phyloP scores from a whole-genome alignment of 2,888 invertebrate species.

The Platerodrilus igneus region DNA sequence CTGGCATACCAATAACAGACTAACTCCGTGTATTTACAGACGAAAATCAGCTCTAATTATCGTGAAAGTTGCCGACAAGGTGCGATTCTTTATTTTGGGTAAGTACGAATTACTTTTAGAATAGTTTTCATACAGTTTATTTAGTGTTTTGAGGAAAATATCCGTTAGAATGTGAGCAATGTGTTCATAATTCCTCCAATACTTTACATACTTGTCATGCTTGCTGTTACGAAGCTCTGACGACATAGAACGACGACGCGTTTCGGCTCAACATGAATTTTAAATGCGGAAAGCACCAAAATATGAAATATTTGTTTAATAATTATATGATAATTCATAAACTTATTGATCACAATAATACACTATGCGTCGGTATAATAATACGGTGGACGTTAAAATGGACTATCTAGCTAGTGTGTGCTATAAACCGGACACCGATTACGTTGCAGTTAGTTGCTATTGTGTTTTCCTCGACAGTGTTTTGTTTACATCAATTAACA shows the following conservation, averaged over 20 bases:
- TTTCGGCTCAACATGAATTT: constrained; percentile 42
- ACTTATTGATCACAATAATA: constrained; percentile 28
- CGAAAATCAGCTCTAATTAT: constrained; percentile 66
- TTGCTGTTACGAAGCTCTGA: constrained; percentile 55
- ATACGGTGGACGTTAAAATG: constrained; percentile 32
- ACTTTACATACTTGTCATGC: constrained; percentile 75
- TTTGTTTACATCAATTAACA: constrained; percentile 33
- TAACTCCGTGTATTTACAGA: constrained; percentile 68
- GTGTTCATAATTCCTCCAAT: constrained; percentile 71
- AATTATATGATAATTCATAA: constrained; percentile 24
- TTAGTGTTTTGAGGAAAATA: constrained; percentile 58
- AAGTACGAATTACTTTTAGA: constrained; percentile 59
- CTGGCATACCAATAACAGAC: constrained; percentile 85
- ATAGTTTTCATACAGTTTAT: constrained; percentile 60
- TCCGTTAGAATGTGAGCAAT: constrained; percentile 68
- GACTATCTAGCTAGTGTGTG: constrained; percentile 30
- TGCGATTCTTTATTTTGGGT: constrained; percentile 66
- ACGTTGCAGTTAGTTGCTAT: constrained; percentile 26
- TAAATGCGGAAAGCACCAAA: constrained; percentile 33
- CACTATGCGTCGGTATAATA: constrained; percentile 29
- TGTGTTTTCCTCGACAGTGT: constrained; percentile 26
- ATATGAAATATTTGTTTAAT: constrained; percentile 23
- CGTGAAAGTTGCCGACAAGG: constrained; percentile 57
- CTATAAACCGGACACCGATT: constrained; percentile 25
- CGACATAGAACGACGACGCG: constrained; percentile 44